phyloP scores from a whole-genome alignment of 2,797 vertebrate genomes.

The Spea hammondii region DNA sequence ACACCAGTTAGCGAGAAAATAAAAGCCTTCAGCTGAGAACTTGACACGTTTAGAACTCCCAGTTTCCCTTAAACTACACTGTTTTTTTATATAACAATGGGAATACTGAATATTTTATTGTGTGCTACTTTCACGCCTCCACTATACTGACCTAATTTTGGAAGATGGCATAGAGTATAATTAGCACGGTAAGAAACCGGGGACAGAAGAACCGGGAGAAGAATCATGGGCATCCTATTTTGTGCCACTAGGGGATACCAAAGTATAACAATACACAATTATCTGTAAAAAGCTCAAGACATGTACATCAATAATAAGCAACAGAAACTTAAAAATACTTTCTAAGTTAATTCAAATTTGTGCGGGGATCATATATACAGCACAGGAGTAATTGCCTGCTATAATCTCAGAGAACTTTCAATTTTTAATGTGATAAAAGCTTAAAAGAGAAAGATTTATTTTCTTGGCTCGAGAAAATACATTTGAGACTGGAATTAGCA shows the following conservation, averaged over 20 bases:
- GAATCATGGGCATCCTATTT: background rate
- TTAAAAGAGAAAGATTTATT: too few relatives aligned
- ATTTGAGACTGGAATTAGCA: too few relatives aligned
- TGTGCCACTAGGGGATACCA: background rate
- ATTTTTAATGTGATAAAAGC: too few relatives aligned
- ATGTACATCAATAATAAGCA: background rate
- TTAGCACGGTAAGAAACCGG: background rate
- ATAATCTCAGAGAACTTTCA: too few relatives aligned
- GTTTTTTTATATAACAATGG: background rate
- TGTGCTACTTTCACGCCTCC: background rate
- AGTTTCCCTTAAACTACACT: background rate
- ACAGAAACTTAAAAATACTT: too few relatives aligned
- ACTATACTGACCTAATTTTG: conserved; percentile 1
- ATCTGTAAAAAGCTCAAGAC: background rate
- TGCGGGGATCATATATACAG: too few relatives aligned
- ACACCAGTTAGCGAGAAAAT: background rate
- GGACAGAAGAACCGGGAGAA: background rate
- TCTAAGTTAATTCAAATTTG: too few relatives aligned
- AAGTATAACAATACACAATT: background rate
- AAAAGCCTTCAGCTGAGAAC: background rate
- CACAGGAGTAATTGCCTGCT: too few relatives aligned
- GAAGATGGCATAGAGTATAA: background rate
- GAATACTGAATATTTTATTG: conserved; percentile 2
- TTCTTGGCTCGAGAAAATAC: too few relatives aligned
- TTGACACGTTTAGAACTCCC: background rate